Evolutionary conservation across 2,797 vertebrate genomes (phyloP), one percentile per base, ranked within the genome.

Genomic region (Cyclopterus lumpus): DNA sequence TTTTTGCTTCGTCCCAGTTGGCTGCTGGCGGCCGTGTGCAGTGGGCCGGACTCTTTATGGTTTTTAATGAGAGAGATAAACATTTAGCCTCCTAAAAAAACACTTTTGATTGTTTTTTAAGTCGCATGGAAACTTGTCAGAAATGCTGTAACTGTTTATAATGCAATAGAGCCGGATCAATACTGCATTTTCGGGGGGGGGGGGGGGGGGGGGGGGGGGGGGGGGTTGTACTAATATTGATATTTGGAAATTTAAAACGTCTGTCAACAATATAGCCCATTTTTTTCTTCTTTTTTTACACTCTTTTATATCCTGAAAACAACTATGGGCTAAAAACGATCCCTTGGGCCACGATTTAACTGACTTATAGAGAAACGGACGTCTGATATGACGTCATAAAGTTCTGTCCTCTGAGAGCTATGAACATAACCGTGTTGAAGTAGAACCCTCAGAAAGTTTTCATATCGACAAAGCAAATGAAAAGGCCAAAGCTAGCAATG

Each of bases 1-100:
- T 95, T 91, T 81, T 26, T 26, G 38, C 65, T 67, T 77, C 82
- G 93, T 92, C 93, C 94, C 91, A 94, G 81, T 93, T 94, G 94
- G 84, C 89, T 85, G 74, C 67, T 48, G 71, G 20, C 2, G 26
- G 73, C 73, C 64, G 36, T 71, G 58, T 81, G 85, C 76, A 75
- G 82, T 57, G 57, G 62, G 55, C 1, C 30, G 0, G 4, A 48
- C 40, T 75, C 26, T 81, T 60, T 15, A 75, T 5, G 51, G n/a
- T 24, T 65, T 65, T 68, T 36, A 53, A 61, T 16, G 62, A 42
- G 14, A 57, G 24, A 48, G 8, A n/a, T 10, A 6, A 32, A 58
- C 18, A 34, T 30, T 7, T 36, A 18, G 15, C 9, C 16, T 7
- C 12, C 0, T 20, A 71, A 34, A 6, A 67, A 16, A 58, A n/a